A percentile compares a stretch with the other conserved stretches of the same genome.
phyloP scores from a whole-genome alignment of 2,113 vertebrate genomes.

The Alouatta palliata region DNA sequence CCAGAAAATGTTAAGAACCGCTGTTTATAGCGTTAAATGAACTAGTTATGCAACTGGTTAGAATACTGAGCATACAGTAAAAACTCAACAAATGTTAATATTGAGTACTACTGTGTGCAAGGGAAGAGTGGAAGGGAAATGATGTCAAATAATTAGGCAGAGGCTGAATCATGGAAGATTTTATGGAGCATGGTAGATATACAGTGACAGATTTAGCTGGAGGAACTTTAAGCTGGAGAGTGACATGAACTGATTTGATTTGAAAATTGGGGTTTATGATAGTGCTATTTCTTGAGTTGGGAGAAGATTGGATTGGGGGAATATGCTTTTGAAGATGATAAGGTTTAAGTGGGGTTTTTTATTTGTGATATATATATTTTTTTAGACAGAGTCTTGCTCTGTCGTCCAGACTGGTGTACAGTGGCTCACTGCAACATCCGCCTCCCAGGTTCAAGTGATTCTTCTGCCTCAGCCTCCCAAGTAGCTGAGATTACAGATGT shows the following conservation, averaged over 20 bases:
- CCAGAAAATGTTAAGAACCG: constrained; percentile 12
- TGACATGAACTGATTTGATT: neutral
- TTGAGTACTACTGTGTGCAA: neutral
- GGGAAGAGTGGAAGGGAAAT: neutral
- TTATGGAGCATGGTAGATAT: neutral
- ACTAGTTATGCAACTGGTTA: neutral
- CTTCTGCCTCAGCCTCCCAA: too few relatives aligned
- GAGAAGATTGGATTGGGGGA: neutral
- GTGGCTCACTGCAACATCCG: too few relatives aligned
- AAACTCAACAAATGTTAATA: constrained; percentile 12
- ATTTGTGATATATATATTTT: too few relatives aligned
- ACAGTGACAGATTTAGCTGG: neutral
- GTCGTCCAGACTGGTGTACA: too few relatives aligned
- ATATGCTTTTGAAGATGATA: neutral
- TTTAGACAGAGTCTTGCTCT: too few relatives aligned
- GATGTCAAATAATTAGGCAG: neutral
- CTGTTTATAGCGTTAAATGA: constrained; percentile 39
- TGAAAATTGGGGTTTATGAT: constrained; percentile 18
- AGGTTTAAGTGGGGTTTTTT: neutral
- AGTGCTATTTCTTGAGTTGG: neutral
- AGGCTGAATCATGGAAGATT: neutral
- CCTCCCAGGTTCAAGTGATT: too few relatives aligned
- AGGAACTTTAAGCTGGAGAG: constrained; percentile 29
- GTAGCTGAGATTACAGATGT: too few relatives aligned
- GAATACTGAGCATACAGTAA: neutral